Conservation (phyloP, 2,797 vertebrate genomes). For the Hypotaenidia okinawae region DNA sequence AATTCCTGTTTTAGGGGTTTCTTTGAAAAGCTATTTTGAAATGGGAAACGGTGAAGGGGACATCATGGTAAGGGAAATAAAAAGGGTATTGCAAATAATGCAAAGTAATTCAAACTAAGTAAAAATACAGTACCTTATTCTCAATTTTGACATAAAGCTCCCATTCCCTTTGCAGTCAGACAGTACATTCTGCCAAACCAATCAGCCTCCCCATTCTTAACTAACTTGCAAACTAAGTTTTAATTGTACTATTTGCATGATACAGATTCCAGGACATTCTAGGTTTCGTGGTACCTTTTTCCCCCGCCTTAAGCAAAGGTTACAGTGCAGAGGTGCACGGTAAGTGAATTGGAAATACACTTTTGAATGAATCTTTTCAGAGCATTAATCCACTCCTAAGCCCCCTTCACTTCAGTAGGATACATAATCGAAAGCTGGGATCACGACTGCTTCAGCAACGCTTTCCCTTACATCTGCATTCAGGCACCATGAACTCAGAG, state of each 20-base stretch:
- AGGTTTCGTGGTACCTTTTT: not conserved
- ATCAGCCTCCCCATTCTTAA: not conserved
- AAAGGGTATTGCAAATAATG: not conserved
- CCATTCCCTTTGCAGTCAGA: not conserved
- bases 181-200: not conserved
- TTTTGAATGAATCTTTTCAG: constrained; percentile 45
- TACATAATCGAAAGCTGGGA: constrained; percentile 31
- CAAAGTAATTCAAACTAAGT: not conserved
- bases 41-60: not conserved
- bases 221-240: not conserved
- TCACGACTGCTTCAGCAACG: constrained; percentile 9
- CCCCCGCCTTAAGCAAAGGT: not conserved
- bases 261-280: not conserved
- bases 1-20: not conserved
- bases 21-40: not conserved
- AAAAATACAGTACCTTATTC: not conserved
- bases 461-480: constrained; percentile 20
- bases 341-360: constrained; percentile 28
- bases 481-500: constrained; percentile 23
- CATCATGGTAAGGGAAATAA: not conserved
- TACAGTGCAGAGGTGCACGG: not conserved
- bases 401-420: not conserved
- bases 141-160: not conserved
- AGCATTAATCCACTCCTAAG: constrained; percentile 62
- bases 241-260: not conserved